Evolutionary conservation across 2,888 invertebrate genomes (phyloP).

Genomic region (Quadroppia sp.): DNA sequence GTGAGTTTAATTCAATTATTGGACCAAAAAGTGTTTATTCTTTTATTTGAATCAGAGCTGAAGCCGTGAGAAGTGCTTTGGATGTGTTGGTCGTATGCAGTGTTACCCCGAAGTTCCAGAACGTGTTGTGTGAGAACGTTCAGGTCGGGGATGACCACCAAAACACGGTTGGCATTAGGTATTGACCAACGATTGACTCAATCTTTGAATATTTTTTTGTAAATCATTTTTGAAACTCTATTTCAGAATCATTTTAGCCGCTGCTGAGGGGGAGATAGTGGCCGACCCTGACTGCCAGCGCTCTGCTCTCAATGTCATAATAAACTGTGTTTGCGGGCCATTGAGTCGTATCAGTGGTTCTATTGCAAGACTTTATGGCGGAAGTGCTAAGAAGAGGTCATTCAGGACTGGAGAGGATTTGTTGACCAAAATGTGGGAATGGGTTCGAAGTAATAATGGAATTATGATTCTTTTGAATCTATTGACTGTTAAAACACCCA

Average conservation of each 20-base stretch:
- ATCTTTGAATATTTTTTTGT: not conserved
- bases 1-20: conserved; percentile 56
- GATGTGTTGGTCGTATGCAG: conserved; percentile 88
- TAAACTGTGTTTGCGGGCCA: conserved; percentile 91
- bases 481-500: conserved; percentile 86
- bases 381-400: conserved; percentile 51
- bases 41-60: conserved; percentile 24
- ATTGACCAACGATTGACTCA: conserved; percentile 29
- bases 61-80: conserved; percentile 71
- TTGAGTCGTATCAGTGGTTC: conserved; percentile 58
- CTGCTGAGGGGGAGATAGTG: conserved; percentile 86
- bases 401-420: conserved; percentile 65
- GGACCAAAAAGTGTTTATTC: conserved; percentile 62
- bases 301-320: conserved; percentile 80
- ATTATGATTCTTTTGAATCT: conserved; percentile 87
- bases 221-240: not conserved
- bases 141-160: conserved; percentile 60
- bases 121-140: conserved; percentile 54
- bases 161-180: conserved; percentile 63
- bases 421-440: conserved; percentile 89
- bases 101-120: conserved; percentile 72
- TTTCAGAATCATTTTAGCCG: conserved; percentile 71
- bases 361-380: conserved; percentile 49
- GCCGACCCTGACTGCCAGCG: conserved; percentile 78
- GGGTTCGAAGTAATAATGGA: conserved; percentile 86